Evolutionary conservation across 2,888 invertebrate genomes (phyloP).

Genomic region (Drosophila anomalata): DNA sequence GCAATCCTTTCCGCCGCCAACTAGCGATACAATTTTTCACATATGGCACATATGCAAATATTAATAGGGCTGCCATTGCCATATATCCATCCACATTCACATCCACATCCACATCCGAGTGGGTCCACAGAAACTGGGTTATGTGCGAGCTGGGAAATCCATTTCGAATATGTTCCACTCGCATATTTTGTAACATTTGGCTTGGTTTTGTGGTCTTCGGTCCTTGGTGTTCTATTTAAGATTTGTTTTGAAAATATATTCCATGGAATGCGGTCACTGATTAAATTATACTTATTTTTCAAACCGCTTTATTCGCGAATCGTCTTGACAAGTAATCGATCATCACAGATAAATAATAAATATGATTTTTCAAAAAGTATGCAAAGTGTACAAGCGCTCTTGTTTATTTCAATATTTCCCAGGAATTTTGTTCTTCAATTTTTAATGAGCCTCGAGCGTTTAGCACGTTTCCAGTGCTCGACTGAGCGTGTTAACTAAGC

Average conservation of each 20-base stretch:
- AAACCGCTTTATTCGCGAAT: not conserved
- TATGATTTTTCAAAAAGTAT: not conserved
- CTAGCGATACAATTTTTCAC: slow-evolving; percentile 30
- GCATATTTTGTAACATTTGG: slow-evolving; percentile 42
- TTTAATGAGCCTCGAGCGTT: slow-evolving; percentile 67
- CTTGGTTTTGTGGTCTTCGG: slow-evolving; percentile 7
- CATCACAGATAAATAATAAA: slow-evolving; percentile 10
- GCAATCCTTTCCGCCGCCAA: not conserved
- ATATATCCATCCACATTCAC: slow-evolving; percentile 16
- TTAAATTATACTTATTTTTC: not conserved
- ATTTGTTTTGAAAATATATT: not conserved
- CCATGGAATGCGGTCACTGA: not conserved
- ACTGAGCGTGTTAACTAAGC: slow-evolving; percentile 55
- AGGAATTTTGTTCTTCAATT: slow-evolving; percentile 58
- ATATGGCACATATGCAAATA: slow-evolving; percentile 45
- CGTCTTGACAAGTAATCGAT: slow-evolving; percentile 6
- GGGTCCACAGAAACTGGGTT: slow-evolving; percentile 30
- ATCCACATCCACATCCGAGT: not conserved
- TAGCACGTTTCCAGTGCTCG: slow-evolving; percentile 70
- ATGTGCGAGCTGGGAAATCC: slow-evolving; percentile 29
- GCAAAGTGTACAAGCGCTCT: not conserved
- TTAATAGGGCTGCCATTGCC: slow-evolving; percentile 43
- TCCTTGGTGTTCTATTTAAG: not conserved
- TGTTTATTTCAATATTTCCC: slow-evolving; percentile 24
- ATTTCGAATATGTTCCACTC: slow-evolving; percentile 35